Percentiles rank a stretch among this genome's conserved stretches.
These are phyloP conservation scores for Hemicordylus capensis DNA, from an alignment of 2,113 vertebrate genomes.

Conservation along the genomic window DNA sequence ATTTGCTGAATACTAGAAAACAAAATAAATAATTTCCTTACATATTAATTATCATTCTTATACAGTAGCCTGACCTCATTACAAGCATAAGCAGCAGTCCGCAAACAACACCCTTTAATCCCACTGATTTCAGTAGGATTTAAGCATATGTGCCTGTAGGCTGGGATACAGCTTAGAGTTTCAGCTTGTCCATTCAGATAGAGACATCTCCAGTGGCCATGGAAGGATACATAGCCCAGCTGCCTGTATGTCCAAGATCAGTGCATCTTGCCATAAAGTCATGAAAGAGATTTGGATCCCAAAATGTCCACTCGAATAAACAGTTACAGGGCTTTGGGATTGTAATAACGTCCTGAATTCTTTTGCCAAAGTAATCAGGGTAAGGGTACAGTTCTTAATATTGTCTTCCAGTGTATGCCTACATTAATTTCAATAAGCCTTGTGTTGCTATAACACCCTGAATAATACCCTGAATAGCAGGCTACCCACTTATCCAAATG, in stretches of 20 bases:
- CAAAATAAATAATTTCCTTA: constrained; percentile 27
- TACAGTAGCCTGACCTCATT: background rate
- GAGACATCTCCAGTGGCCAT: background rate
- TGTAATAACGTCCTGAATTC: background rate
- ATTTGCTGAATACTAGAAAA: background rate
- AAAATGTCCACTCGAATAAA: background rate
- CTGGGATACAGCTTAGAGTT: background rate
- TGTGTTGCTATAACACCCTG: background rate
- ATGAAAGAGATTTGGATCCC: background rate
- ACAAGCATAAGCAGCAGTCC: background rate
- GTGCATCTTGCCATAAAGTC: background rate
- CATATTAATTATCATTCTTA: background rate
- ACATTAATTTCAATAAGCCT: background rate
- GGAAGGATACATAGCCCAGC: background rate
- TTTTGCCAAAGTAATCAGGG: background rate
- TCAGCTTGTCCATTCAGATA: background rate
- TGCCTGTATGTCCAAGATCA: constrained; percentile 9
- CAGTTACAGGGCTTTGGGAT: background rate
- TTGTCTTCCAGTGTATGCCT: background rate
- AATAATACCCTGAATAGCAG: background rate
- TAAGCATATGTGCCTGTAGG: background rate
- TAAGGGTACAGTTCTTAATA: background rate
- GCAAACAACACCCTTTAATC: background rate
- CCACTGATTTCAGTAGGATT: too few species aligned
- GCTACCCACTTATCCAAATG: background rate